Base-by-base conservation (phyloP, 2,888 invertebrate species). In the Polymixis lichenea region DNA sequence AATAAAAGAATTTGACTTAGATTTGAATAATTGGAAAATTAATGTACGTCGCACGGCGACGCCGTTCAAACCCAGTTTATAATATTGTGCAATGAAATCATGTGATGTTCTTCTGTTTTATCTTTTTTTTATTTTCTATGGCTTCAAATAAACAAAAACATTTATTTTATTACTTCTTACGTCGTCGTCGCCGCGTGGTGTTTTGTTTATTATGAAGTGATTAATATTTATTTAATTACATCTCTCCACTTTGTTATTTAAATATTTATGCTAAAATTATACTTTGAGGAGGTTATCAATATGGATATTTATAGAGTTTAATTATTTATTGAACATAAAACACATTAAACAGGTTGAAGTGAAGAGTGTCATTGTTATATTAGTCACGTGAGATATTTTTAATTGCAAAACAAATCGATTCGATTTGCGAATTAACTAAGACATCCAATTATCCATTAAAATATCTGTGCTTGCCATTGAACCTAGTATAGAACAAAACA, bases 181-280 rank as follows among this genome's bases (percentile, higher is more conserved):
- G 3, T 56, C 4, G 38, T 51, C 25, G 9, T 9, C 43, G 13
- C 15, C n/a, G n/a, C n/a, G n/a, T n/a, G n/a, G n/a, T n/a, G 9
- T 49, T 61, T n/a, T 17, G 15, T 25, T 22, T 60, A 28, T 32
- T 43, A 1, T 53, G 13, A 43, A 75, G 49, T 49, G 19, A 66
- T 73, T 46, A 56, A 73, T 73, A 58, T 68, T 73, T 72, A 72
- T 49, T 61, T 38, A 49, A 72, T 71, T n/a, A 55, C 25, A 17
- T 53, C 22, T 78, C 46, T 25, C 2, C 3, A 38, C 32, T 46
- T 66, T 43, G 13, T 65, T 38, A 68, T 76, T 62, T n/a, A 19
- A 58, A 60, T 66, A 72, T 49, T 55, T 17, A 78, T 6, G 19
- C 19, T 0, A 2, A 25, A 17, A 49, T 71, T 78, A 49, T 65